Evolutionary conservation across 2,888 invertebrate genomes (phyloP).

Genomic region (Alsophila aescularia): DNA sequence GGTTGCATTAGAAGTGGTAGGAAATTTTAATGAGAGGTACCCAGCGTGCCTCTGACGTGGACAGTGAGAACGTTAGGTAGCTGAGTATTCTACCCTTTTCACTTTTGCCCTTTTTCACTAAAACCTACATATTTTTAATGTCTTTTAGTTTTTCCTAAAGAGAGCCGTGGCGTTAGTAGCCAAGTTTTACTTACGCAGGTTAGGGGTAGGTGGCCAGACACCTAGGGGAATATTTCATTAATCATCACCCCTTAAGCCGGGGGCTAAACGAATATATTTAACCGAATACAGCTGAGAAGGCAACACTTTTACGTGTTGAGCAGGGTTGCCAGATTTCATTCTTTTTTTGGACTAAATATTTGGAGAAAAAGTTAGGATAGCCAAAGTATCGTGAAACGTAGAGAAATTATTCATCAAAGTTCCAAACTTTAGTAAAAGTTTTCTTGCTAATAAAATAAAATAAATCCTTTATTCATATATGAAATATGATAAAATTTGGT

Average conservation of each 20-base stretch:
- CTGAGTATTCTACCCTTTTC: too few relatives aligned
- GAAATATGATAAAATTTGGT: too few relatives aligned
- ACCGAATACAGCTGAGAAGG: slow-evolving; percentile 64
- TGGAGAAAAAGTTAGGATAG: too few relatives aligned
- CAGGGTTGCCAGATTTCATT: slow-evolving; percentile 16
- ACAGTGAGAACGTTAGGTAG: too few relatives aligned
- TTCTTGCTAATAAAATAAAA: too few relatives aligned
- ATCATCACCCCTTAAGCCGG: slow-evolving; percentile 73
- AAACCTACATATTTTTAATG: background rate
- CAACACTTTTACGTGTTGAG: slow-evolving; percentile 59
- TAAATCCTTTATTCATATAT: too few relatives aligned
- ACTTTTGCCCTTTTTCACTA: background rate
- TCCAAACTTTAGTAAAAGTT: too few relatives aligned
- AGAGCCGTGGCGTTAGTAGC: slow-evolving; percentile 2
- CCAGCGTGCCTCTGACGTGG: too few relatives aligned
- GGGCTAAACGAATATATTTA: slow-evolving; percentile 70
- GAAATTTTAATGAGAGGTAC: too few relatives aligned
- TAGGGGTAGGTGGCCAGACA: slow-evolving; percentile 61
- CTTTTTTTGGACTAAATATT: background rate
- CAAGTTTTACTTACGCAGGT: slow-evolving; percentile 66
- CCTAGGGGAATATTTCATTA: slow-evolving; percentile 66
- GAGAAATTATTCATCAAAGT: too few relatives aligned
- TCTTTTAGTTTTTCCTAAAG: background rate
- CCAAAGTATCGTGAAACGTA: background rate
- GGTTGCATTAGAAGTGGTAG: too few relatives aligned